Conservation (phyloP, 2,888 invertebrate species). For the Thysanoteuthis rhombus region DNA sequence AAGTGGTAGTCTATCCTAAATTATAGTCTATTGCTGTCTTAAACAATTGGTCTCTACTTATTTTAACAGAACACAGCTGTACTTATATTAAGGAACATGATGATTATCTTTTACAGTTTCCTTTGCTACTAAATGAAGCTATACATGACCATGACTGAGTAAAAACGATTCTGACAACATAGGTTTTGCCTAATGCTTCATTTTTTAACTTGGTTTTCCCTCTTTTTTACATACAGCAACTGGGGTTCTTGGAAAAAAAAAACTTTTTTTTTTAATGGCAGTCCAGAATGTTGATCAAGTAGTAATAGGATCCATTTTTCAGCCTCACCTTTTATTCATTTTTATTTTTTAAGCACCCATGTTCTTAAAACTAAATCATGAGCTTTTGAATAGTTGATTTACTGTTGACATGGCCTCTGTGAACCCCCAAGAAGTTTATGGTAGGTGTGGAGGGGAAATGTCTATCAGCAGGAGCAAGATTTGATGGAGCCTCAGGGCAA, state of each 20-base stretch:
- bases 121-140: too few species aligned
- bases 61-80: too few species aligned
- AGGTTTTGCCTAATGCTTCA: too few species aligned
- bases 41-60: too few species aligned
- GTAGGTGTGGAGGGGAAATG: not conserved
- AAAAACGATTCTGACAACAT: too few species aligned
- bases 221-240: not conserved
- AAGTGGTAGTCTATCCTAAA: too few species aligned
- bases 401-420: not conserved
- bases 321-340: not conserved
- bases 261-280: too few species aligned
- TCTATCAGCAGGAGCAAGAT: not conserved
- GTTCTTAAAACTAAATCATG: not conserved
- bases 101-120: too few species aligned
- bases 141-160: too few species aligned
- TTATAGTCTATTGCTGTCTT: too few species aligned
- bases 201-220: not conserved
- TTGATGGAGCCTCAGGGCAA: not conserved
- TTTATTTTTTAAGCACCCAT: not conserved
- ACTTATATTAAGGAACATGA: too few species aligned
- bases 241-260: not conserved
- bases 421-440: not conserved
- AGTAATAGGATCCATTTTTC: not conserved
- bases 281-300: not conserved
- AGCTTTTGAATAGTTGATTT: conserved; percentile 12